Evolutionary conservation across 1,140 invertebrate species (phyloP).

Genomic region (Ctenoplectra terminalis): DNA sequence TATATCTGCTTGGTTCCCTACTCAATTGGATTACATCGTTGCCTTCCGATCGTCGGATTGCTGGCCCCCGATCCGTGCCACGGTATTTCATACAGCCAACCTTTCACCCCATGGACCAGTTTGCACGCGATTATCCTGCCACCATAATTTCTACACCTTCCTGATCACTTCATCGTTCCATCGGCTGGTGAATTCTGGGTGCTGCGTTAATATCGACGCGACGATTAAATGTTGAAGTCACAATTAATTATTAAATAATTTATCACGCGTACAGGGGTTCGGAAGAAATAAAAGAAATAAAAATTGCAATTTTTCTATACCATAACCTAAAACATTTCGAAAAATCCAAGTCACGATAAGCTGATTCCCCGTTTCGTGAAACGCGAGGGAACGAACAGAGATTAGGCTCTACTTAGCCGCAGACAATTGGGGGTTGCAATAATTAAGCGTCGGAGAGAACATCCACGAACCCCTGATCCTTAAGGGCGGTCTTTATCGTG

Average conservation of each 20-base stretch:
- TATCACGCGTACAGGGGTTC: no score
- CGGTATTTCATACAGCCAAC: slow-evolving; percentile 29
- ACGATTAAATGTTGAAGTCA: no score
- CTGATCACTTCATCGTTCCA: no score
- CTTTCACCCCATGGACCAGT: slow-evolving; percentile 36
- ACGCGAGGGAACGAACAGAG: neutral
- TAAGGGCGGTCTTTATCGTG: slow-evolving; percentile 74
- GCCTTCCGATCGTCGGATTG: slow-evolving; percentile 10
- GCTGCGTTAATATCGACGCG: neutral
- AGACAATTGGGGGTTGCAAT: slow-evolving; percentile 42
- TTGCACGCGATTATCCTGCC: slow-evolving; percentile 11
- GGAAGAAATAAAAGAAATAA: no score
- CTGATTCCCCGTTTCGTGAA: neutral
- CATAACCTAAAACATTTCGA: no score
- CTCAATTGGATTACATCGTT: slow-evolving; percentile 31
- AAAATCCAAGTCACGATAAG: no score
- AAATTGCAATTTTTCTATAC: no score
- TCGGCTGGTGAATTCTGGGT: neutral
- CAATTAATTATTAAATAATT: no score
- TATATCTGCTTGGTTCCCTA: neutral
- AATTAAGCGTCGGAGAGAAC: slow-evolving; percentile 53
- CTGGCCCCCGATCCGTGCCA: neutral
- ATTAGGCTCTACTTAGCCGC: slow-evolving; percentile 11
- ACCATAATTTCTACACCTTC: slow-evolving; percentile 16
- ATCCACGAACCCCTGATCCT: slow-evolving; percentile 49